Conservation (phyloP, 1,140 invertebrate genomes). For the Lithobius niger region DNA sequence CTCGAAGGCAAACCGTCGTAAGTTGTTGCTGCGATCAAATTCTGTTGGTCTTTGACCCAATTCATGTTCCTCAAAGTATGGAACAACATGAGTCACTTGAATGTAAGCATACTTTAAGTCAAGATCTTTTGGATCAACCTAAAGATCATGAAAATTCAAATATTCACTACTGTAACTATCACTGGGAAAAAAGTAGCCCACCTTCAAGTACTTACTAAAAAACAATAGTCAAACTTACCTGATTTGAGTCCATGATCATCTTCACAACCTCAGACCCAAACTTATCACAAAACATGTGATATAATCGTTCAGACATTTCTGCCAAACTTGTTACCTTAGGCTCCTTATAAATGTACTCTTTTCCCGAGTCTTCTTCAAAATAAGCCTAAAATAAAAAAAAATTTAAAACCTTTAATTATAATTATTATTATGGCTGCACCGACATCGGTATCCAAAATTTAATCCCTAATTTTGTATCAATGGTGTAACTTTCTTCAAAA, state of each 20-base stretch:
- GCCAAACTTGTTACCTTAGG: slow-evolving; percentile 84
- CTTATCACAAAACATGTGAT: slow-evolving; percentile 58
- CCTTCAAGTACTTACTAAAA: too few species aligned
- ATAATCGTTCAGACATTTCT: slow-evolving; percentile 74
- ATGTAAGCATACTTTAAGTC: slow-evolving; percentile 76
- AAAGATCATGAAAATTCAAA: slow-evolving; percentile 19
- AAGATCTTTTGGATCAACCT: slow-evolving; percentile 60
- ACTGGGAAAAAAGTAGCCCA: too few species aligned
- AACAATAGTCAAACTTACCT: slow-evolving; percentile 41
- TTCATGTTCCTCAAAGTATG: slow-evolving; percentile 54
- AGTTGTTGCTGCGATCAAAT: slow-evolving; percentile 76
- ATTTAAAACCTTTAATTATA: neutral
- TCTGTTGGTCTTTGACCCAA: slow-evolving; percentile 46
- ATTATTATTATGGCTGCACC: slow-evolving; percentile 13
- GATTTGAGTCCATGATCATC: slow-evolving; percentile 81
- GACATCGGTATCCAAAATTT: too few species aligned
- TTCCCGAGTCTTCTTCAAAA: slow-evolving; percentile 80
- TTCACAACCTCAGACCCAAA: slow-evolving; percentile 71
- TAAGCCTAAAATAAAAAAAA: slow-evolving; percentile 49
- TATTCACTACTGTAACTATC: too few species aligned
- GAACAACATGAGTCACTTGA: slow-evolving; percentile 75
- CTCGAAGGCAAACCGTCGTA: slow-evolving; percentile 77
- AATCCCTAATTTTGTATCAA: too few species aligned
- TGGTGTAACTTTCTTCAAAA: too few species aligned
- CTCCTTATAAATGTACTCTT: slow-evolving; percentile 91